phyloP scores from a whole-genome alignment of 2,797 vertebrate genomes.

The Myotis myotis region DNA sequence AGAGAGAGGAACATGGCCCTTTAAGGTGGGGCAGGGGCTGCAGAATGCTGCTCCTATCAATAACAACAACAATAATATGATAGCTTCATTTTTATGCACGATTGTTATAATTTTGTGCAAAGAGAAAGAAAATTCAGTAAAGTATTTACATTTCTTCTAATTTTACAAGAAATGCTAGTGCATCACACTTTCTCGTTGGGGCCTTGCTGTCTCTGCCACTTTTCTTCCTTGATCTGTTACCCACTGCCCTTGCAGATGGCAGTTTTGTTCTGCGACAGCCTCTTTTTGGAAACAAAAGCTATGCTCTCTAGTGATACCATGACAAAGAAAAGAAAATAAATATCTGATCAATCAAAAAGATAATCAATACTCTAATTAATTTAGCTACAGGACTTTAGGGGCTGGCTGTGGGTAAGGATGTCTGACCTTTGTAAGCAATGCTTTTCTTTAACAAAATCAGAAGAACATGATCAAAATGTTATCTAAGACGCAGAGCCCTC shows the following conservation, averaged over 20 bases:
- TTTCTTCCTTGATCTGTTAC: background rate
- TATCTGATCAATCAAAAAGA: background rate
- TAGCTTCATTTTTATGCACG: background rate
- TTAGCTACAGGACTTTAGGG: background rate
- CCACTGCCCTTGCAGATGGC: background rate
- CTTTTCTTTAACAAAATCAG: constrained; percentile 33
- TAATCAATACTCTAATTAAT: constrained; percentile 3
- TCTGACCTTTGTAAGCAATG: background rate
- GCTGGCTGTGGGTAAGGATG: background rate
- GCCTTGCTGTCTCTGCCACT: background rate
- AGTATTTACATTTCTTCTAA: background rate
- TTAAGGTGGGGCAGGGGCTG: background rate
- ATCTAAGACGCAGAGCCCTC: background rate
- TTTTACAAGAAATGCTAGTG: background rate
- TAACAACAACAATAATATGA: background rate
- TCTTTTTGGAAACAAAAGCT: constrained; percentile 51
- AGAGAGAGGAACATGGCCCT: background rate
- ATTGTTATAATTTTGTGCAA: background rate
- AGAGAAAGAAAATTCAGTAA: background rate
- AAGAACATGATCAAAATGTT: background rate
- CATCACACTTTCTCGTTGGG: background rate
- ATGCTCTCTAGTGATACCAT: background rate
- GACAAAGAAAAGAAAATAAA: constrained; percentile 22
- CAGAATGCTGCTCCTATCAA: background rate
- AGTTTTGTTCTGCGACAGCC: background rate